These are phyloP conservation scores for Actinemys pallida DNA, from an alignment of 2,113 vertebrate species.

Conservation along the genomic window DNA sequence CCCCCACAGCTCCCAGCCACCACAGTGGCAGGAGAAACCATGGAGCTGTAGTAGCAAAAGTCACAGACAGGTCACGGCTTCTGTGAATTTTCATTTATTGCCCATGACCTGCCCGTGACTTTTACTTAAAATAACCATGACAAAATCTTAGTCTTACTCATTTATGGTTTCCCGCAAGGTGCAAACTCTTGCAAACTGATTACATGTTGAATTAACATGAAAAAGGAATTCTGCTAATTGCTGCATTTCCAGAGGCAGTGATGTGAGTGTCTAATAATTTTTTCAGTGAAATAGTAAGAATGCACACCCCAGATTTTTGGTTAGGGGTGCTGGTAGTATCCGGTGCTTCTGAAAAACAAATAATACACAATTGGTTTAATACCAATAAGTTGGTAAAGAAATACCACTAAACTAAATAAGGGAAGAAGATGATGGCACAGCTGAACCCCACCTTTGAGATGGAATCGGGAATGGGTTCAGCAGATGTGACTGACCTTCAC, in stretches of 20 bases:
- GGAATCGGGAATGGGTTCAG: not conserved
- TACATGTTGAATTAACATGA: conserved; percentile 29
- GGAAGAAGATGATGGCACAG: not conserved
- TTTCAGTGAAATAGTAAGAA: conserved; percentile 1
- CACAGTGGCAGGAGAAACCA: no score
- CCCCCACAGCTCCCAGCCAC: no score
- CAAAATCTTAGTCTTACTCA: not conserved
- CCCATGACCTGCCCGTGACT: no score
- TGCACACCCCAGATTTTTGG: not conserved
- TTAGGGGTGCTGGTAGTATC: not conserved
- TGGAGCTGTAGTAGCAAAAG: no score
- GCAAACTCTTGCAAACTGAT: conserved; percentile 11
- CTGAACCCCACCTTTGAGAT: not conserved
- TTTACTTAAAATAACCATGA: no score
- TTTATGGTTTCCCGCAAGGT: conserved; percentile 28
- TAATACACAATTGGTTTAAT: not conserved
- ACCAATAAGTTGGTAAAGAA: not conserved
- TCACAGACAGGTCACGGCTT: no score
- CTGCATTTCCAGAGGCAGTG: conserved; percentile 28
- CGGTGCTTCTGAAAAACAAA: not conserved
- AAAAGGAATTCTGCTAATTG: conserved; percentile 50
- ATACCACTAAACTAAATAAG: not conserved
- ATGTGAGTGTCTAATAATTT: not conserved
- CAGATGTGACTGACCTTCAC: not conserved
- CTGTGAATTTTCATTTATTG: no score